These are phyloP conservation scores for Volucella zonaria DNA, from an alignment of 2,888 invertebrate genomes.

Conservation along the genomic window DNA sequence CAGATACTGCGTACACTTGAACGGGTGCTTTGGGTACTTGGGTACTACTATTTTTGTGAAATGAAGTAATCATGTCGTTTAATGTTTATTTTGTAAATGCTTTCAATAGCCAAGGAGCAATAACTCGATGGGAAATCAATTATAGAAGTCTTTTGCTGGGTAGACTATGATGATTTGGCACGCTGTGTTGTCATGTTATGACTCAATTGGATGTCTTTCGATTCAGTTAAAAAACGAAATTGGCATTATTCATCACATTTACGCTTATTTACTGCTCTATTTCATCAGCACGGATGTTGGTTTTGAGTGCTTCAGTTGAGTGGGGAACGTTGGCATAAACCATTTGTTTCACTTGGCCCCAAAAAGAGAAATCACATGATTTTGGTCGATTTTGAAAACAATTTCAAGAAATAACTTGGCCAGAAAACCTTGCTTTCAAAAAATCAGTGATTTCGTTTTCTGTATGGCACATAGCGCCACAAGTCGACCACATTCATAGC, in stretches of 20 bases:
- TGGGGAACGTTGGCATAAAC: too few relatives aligned
- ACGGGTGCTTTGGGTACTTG: background rate
- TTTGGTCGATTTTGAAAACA: too few relatives aligned
- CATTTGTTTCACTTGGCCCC: too few relatives aligned
- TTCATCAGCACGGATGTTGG: too few relatives aligned
- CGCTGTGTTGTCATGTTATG: too few relatives aligned
- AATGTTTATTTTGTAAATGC: background rate
- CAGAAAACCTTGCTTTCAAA: background rate
- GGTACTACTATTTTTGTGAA: slow-evolving; percentile 10
- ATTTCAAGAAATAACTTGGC: too few relatives aligned
- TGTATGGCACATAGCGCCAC: slow-evolving; percentile 12
- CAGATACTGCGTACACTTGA: slow-evolving; percentile 1
- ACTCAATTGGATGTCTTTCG: too few relatives aligned
- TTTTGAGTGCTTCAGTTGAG: too few relatives aligned
- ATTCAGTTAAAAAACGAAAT: too few relatives aligned
- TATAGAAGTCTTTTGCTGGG: background rate
- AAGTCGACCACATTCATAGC: slow-evolving; percentile 9
- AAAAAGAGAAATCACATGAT: too few relatives aligned
- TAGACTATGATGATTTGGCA: too few relatives aligned
- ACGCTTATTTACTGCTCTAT: too few relatives aligned
- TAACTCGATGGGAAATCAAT: background rate
- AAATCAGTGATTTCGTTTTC: slow-evolving; percentile 11
- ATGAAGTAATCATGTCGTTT: slow-evolving; percentile 16
- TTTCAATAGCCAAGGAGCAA: background rate
- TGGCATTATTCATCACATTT: background rate